phyloP scores from a whole-genome alignment of 2,797 vertebrate genomes.

The Macrochelys suwanniensis region DNA sequence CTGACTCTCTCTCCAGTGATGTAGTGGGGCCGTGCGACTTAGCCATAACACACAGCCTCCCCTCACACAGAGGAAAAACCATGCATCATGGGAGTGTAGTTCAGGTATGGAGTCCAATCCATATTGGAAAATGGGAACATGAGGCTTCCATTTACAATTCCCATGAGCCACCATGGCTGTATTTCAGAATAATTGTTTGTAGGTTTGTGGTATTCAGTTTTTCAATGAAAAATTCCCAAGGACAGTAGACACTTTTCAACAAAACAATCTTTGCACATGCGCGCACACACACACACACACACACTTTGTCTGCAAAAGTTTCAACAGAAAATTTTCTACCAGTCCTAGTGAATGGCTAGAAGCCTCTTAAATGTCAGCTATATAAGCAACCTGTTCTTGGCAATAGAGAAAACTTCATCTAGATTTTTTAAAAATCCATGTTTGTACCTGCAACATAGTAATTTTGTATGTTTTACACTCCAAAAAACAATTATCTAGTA shows the following conservation, averaged over 20 bases:
- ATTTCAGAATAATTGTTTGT: neutral
- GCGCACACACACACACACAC: too few species aligned
- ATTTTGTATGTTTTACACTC: neutral
- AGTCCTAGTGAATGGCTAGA: neutral
- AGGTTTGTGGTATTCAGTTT: too few species aligned
- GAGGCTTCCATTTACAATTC: neutral
- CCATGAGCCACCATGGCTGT: neutral
- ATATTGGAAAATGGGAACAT: neutral
- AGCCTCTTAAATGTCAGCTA: neutral
- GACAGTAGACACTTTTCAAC: too few species aligned
- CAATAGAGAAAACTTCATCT: neutral
- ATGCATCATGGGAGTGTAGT: neutral
- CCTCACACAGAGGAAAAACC: neutral
- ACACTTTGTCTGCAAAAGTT: too few species aligned
- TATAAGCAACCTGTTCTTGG: neutral
- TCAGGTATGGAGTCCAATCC: fast-evolving
- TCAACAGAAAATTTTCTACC: neutral
- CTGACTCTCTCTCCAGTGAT: fast-evolving
- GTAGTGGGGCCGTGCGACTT: fast-evolving
- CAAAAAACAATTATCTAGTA: too few species aligned
- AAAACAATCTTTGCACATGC: too few species aligned
- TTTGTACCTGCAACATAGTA: neutral
- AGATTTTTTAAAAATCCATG: neutral
- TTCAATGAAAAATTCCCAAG: too few species aligned
- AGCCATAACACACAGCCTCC: fast-evolving